A percentile compares a stretch with the other conserved stretches of the same genome.
Conservation (phyloP, 2,113 vertebrate species). For the Craseonycteris thonglongyai region DNA sequence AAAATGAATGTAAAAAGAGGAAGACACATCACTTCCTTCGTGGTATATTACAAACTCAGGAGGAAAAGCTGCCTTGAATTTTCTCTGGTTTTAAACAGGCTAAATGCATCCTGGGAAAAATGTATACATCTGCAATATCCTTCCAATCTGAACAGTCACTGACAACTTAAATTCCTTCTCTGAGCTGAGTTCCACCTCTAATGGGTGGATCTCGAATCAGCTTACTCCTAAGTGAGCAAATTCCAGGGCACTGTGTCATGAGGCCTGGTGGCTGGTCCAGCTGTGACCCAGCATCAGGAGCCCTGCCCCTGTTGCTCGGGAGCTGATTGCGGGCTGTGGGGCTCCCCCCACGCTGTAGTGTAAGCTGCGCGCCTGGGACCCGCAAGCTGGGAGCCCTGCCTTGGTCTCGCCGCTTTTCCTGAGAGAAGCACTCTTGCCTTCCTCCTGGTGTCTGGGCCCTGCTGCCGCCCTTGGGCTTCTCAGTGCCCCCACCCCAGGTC, state of each 20-base stretch:
- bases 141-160: not conserved
- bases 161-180: not conserved
- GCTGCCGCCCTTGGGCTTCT: not conserved
- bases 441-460: not conserved
- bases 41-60: not conserved
- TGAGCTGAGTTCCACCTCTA: not conserved
- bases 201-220: not conserved
- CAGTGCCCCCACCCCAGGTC: rapidly evolving
- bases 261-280: not conserved
- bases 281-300: not conserved
- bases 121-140: not conserved
- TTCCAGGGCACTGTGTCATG: not conserved
- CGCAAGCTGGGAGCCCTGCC: not conserved
- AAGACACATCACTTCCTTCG: not conserved
- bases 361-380: not conserved
- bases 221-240: not conserved
- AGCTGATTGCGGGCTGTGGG: not conserved
- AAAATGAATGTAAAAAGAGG: not conserved
- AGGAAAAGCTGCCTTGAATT: not conserved
- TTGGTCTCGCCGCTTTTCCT: not conserved
- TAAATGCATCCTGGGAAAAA: not conserved
- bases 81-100: not conserved
- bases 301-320: rapidly evolving
- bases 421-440: not conserved
- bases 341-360: not conserved